phyloP scores from a whole-genome alignment of 2,113 vertebrate species.

The Lophotis ruficrista region DNA sequence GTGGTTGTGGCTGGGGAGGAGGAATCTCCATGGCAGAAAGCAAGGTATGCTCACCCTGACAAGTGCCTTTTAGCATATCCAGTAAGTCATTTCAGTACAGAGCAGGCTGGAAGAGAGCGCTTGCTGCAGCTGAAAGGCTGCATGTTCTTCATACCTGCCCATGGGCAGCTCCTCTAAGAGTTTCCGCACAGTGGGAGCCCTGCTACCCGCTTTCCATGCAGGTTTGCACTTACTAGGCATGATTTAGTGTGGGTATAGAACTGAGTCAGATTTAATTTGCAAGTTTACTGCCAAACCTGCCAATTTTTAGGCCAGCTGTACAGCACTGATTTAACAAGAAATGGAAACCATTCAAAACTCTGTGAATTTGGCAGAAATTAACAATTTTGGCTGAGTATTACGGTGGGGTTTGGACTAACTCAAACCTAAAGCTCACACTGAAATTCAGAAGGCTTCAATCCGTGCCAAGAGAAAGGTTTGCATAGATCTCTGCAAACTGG shows the following conservation, averaged over 20 bases:
- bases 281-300: slow-evolving; percentile 24
- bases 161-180: background rate
- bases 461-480: slow-evolving; percentile 37
- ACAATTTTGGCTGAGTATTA: slow-evolving; percentile 23
- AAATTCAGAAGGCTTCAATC: slow-evolving; percentile 38
- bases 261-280: slow-evolving; percentile 23
- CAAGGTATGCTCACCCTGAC: background rate
- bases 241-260: slow-evolving; percentile 4
- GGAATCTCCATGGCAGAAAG: slow-evolving; percentile 28
- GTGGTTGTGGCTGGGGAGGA: background rate
- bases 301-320: slow-evolving; percentile 50
- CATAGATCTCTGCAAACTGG: slow-evolving; percentile 56
- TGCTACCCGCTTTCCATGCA: accelerated
- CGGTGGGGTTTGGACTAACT: background rate
- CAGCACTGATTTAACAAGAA: slow-evolving; percentile 40
- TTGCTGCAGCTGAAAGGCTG: background rate
- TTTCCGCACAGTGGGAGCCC: background rate
- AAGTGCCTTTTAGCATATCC: background rate
- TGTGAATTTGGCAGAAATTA: slow-evolving; percentile 59
- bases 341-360: slow-evolving; percentile 56
- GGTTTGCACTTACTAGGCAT: background rate
- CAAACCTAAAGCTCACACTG: slow-evolving; percentile 24
- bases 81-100: background rate
- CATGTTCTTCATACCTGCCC: accelerated
- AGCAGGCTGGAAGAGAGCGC: background rate